Evolutionary conservation across 2,888 invertebrate species (phyloP).

Genomic region (Apotomis capreana): DNA sequence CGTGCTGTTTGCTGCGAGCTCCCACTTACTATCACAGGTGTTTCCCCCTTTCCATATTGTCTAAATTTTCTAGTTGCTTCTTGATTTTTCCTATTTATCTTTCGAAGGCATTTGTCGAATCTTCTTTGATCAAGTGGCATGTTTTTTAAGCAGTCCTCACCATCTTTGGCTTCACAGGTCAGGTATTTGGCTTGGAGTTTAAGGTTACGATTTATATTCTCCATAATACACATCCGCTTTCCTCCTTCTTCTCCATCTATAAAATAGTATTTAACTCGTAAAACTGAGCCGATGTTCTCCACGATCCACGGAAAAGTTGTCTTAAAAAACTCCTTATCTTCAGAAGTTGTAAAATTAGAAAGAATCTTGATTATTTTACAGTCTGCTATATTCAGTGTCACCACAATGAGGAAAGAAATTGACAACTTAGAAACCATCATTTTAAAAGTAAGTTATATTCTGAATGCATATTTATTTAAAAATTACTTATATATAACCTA

Average conservation of each 20-base stretch:
- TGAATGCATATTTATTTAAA: not conserved
- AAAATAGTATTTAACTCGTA: constrained; percentile 1
- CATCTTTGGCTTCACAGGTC: not conserved
- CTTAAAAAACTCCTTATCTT: constrained; percentile 14
- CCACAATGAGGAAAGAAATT: not conserved
- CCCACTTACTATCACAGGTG: not conserved
- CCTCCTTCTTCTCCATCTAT: not conserved
- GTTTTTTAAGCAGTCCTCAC: not conserved
- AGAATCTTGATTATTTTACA: constrained; percentile 16
- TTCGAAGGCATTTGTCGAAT: constrained; percentile 1
- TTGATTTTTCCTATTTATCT: constrained; percentile 10
- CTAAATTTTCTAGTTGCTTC: not conserved
- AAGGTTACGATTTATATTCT: constrained; percentile 4
- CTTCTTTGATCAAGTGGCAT: constrained; percentile 1
- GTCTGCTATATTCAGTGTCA: not conserved
- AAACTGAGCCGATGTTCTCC: not conserved
- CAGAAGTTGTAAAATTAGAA: not conserved
- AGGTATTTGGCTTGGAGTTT: constrained; percentile 2
- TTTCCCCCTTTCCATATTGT: not conserved
- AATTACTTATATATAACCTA: not conserved
- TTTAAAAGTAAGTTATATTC: not conserved
- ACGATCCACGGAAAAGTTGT: constrained; percentile 13
- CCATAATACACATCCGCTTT: constrained; percentile 8
- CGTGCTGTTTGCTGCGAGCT: not conserved
- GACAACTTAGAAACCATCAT: not conserved